Base-by-base conservation (phyloP, 2,888 invertebrate genomes). In the Campoplex capitator region DNA sequence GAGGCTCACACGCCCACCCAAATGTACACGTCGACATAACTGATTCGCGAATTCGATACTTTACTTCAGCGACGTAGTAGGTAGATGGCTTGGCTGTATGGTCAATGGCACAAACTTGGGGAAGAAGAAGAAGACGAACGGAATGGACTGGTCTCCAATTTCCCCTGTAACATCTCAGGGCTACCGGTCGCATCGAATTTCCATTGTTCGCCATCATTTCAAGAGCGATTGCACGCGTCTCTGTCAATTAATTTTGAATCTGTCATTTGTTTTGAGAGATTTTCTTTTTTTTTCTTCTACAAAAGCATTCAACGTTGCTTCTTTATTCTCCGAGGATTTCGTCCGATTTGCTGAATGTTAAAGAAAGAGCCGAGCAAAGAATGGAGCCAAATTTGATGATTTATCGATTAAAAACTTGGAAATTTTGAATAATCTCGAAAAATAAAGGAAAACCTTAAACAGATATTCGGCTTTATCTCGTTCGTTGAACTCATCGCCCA, bases 21-120 rank as follows among this genome's bases (percentile, higher is more conserved):
- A 56, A 56, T 51, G 38, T 51, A 48, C 58, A 75, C 9, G 32
- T n/a, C 58, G 16, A 45, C 9, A 28, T 71, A 48, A 16, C 8
- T 68, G 54, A 28, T 67, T 85, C 54, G 84, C 65, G 81, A 88
- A 88, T 88, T 85, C 73, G 87, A 88, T 88, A 88, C 85, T 84
- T 84, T 75, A 51, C 67, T 70, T 23, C 45, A 7, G 75, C 62
- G 35, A 83, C 56, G 74, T 62, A 74, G 81, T 73, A 56, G 73
- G 65, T 67, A 51, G 76, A 76, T 75, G 58, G 71, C 45, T 82
- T 74, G 56, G 56, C 67, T 81, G 54, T 74, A 74, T 42, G 81
- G 76, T 81, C 65, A 78, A 75, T 58, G 75, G 51, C 51, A 82
- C 51, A 45, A 77, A 58, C 38, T 38, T 38, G 75, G 73, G 4